A percentile compares a stretch with the other conserved stretches of the same genome.
Conservation (phyloP, 2,888 invertebrate species). For the Idaea aversata region DNA sequence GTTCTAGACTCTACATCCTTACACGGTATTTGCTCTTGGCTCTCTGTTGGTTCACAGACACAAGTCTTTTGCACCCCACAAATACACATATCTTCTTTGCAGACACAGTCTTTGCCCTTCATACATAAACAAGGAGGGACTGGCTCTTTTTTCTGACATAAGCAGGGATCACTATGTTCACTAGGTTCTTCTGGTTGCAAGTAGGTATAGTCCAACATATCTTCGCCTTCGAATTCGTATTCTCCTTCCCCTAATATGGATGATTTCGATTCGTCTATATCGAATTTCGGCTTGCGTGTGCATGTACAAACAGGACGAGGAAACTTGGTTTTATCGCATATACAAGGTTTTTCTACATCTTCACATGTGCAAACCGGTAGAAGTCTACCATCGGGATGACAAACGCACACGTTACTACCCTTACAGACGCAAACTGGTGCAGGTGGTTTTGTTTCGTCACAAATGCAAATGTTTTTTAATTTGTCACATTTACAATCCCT, state of each 20-base stretch:
- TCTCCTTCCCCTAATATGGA: conserved; percentile 23
- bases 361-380: conserved; percentile 54
- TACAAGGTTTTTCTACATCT: conserved; percentile 58
- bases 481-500: conserved; percentile 55
- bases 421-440: conserved; percentile 52
- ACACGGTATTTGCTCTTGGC: conserved; percentile 35
- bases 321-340: conserved; percentile 53
- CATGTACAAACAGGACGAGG: conserved; percentile 60
- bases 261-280: conserved; percentile 23
- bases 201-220: conserved; percentile 14
- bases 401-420: conserved; percentile 51
- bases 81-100: conserved; percentile 45
- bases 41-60: conserved; percentile 49
- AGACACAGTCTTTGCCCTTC: conserved; percentile 55
- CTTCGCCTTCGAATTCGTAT: conserved; percentile 18
- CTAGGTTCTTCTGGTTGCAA: conserved; percentile 17
- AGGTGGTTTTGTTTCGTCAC: conserved; percentile 50
- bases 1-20: conserved; percentile 44
- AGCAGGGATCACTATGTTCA: conserved; percentile 41
- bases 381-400: conserved; percentile 50
- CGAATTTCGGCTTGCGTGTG: conserved; percentile 44
- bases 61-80: conserved; percentile 55
- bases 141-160: conserved; percentile 52
- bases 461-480: conserved; percentile 55
- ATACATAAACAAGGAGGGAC: conserved; percentile 47